These are phyloP conservation scores for Echeneis naucrates DNA, from an alignment of 2,797 vertebrate species.

Conservation along the genomic window DNA sequence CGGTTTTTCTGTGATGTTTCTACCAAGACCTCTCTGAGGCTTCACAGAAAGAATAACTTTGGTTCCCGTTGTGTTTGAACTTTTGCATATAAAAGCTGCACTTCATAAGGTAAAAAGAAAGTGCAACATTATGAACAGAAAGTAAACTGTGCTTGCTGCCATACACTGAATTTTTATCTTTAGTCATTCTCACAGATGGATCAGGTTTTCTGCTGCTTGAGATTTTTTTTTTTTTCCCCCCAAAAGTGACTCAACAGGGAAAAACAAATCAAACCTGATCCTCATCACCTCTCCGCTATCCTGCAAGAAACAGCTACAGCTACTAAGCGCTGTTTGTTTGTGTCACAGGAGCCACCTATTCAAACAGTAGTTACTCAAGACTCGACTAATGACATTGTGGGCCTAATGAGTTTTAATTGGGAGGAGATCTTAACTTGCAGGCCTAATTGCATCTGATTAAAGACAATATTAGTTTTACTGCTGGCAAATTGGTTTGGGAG, in stretches of 20 bases:
- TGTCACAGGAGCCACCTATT: slow-evolving; percentile 60
- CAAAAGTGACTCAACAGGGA: not conserved
- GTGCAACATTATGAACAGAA: not conserved
- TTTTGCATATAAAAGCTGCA: slow-evolving; percentile 2
- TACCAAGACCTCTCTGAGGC: slow-evolving; percentile 4
- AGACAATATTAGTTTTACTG: slow-evolving; percentile 89
- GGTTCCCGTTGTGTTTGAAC: not conserved
- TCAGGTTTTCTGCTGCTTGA: slow-evolving; percentile 14
- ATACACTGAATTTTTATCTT: slow-evolving; percentile 5
- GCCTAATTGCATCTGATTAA: slow-evolving; percentile 90
- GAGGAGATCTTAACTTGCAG: slow-evolving; percentile 88
- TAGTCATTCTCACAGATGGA: slow-evolving; percentile 21
- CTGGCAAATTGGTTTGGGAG: slow-evolving; percentile 81
- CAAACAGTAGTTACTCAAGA: slow-evolving; percentile 79
- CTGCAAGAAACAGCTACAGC: slow-evolving; percentile 29
- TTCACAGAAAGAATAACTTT: not conserved
- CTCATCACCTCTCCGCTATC: not conserved
- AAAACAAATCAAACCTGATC: slow-evolving; percentile 8
- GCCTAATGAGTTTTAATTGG: slow-evolving; percentile 89
- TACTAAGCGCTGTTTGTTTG: slow-evolving; percentile 63
- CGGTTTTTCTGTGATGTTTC: slow-evolving; percentile 10
- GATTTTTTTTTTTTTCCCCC: not conserved
- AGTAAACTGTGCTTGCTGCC: not conserved
- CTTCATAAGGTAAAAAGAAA: slow-evolving; percentile 1
- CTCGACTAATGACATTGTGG: slow-evolving; percentile 84